phyloP scores from a whole-genome alignment of 2,888 invertebrate species.

The Hecatera dysodea region DNA sequence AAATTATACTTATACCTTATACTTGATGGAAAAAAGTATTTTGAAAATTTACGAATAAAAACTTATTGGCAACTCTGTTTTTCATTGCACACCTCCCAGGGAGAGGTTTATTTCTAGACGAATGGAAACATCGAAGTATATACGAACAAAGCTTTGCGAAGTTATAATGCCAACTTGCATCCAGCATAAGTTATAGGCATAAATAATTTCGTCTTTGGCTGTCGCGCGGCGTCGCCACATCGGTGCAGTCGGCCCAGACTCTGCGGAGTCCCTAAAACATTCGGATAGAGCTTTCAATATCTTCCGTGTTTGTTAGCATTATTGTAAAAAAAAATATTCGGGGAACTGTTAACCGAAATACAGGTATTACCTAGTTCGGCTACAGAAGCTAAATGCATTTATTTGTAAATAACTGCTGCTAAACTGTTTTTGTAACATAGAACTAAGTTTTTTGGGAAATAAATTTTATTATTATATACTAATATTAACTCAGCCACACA shows the following conservation, averaged over 20 bases:
- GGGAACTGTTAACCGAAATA: too few species aligned
- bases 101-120: neutral
- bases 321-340: too few species aligned
- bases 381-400: too few species aligned
- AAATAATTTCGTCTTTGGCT: neutral
- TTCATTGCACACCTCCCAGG: constrained; percentile 24
- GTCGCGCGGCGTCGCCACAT: constrained; percentile 8
- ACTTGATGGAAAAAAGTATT: constrained; percentile 29
- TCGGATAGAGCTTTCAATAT: neutral
- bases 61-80: neutral
- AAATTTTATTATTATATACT: too few species aligned
- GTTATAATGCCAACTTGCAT: neutral
- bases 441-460: too few species aligned
- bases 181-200: neutral
- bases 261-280: neutral
- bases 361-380: too few species aligned
- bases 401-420: too few species aligned
- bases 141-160: constrained; percentile 1
- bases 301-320: too few species aligned
- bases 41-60: constrained; percentile 24
- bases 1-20: constrained; percentile 49
- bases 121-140: neutral
- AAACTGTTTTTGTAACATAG: too few species aligned
- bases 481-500: neutral
- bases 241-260: neutral